phyloP scores from a whole-genome alignment of 1,140 invertebrate species.

The Eufriesea mexicana region DNA sequence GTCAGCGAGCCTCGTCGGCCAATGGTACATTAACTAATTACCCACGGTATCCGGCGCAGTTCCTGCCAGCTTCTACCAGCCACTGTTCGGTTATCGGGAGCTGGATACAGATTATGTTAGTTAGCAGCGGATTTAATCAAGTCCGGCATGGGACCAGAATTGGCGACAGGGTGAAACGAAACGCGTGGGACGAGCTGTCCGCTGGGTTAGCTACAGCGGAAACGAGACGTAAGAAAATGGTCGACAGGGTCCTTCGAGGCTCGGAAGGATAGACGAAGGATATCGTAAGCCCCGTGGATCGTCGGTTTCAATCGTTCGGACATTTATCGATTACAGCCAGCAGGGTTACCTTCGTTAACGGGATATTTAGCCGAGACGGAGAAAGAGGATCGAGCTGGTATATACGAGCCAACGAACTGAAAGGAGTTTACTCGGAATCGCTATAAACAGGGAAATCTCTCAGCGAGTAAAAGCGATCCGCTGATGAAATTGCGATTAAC shows the following conservation, averaged over 20 bases:
- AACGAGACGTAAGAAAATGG: not conserved
- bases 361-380: conserved; percentile 28
- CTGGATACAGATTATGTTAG: conserved; percentile 70
- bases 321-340: not conserved
- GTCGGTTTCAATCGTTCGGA: conserved; percentile 6
- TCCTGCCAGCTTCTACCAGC: conserved; percentile 40
- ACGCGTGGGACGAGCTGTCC: not conserved
- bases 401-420: not conserved
- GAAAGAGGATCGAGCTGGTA: not conserved
- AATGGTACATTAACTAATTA: conserved; percentile 76
- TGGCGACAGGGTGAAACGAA: conserved; percentile 31
- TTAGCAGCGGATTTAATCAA: conserved; percentile 71
- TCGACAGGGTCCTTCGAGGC: not conserved
- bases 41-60: conserved; percentile 46
- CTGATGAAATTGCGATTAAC: not conserved
- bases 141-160: conserved; percentile 33
- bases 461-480: not conserved
- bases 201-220: too few relatives aligned
- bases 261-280: not conserved
- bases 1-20: conserved; percentile 47
- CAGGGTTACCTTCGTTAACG: conserved; percentile 25
- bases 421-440: conserved; percentile 4
- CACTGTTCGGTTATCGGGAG: conserved; percentile 61
- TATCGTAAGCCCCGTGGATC: not conserved
- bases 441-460: conserved; percentile 30